These are phyloP conservation scores for Gymnodraco acuticeps DNA, from an alignment of 2,797 vertebrate species.

Conservation along the genomic window DNA sequence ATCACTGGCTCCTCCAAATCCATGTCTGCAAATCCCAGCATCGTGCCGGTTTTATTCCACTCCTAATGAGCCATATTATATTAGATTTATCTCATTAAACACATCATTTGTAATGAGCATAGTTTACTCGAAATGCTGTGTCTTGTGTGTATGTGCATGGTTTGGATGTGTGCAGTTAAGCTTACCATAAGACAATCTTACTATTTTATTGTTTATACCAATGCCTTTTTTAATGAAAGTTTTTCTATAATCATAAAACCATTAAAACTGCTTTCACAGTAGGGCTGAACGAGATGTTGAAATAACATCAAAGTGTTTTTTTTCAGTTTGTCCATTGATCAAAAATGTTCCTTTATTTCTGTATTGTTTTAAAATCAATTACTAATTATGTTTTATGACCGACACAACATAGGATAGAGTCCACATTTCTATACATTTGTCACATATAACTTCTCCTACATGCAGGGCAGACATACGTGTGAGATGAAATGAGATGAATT, in stretches of 20 bases:
- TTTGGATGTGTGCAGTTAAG: slow-evolving; percentile 4
- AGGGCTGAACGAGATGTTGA: not conserved
- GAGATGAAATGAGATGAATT: not conserved
- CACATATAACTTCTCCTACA: too few species aligned
- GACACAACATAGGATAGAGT: too few species aligned
- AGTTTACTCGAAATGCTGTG: slow-evolving; percentile 11
- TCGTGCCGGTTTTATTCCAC: not conserved
- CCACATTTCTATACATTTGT: too few species aligned
- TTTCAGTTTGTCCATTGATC: too few species aligned
- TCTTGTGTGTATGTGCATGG: not conserved
- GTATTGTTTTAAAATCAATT: too few species aligned
- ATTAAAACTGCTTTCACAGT: not conserved
- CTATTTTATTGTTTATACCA: too few species aligned
- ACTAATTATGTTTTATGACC: too few species aligned
- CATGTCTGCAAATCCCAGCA: slow-evolving; percentile 26
- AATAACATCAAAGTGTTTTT: not conserved
- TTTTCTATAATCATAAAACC: too few species aligned
- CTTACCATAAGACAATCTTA: not conserved
- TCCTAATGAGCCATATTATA: slow-evolving; percentile 20
- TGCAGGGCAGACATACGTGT: too few species aligned
- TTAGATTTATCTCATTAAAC: slow-evolving; percentile 20
- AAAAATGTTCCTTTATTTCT: too few species aligned
- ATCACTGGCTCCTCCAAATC: slow-evolving; percentile 22
- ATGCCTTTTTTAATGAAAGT: too few species aligned
- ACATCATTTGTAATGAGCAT: not conserved